These are phyloP conservation scores for Xiphophorus hellerii DNA, from an alignment of 2,113 vertebrate species.

Conservation along the genomic window DNA sequence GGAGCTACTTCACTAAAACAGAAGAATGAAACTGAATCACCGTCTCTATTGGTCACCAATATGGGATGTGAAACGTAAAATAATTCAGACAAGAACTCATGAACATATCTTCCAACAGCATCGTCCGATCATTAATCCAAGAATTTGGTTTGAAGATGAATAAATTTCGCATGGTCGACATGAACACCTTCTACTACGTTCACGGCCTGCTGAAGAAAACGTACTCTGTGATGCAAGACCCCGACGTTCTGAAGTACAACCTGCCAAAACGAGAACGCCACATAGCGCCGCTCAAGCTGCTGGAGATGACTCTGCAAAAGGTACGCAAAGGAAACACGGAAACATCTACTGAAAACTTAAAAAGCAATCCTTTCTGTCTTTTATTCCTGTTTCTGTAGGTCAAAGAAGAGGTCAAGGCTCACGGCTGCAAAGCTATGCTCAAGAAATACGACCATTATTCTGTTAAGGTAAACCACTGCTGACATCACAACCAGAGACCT, in stretches of 20 bases:
- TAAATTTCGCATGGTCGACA: slow-evolving; percentile 29
- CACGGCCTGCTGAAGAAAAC: slow-evolving; percentile 1
- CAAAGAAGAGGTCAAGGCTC: slow-evolving; percentile 7
- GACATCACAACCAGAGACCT: background rate
- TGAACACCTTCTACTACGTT: slow-evolving; percentile 45
- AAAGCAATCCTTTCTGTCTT: background rate
- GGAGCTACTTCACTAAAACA: too few relatives aligned
- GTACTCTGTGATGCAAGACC: background rate
- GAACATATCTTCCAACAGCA: slow-evolving; percentile 19
- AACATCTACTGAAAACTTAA: too few relatives aligned
- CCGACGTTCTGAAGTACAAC: slow-evolving; percentile 19
- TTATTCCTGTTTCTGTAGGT: slow-evolving; percentile 23
- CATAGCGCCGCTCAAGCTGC: slow-evolving; percentile 1
- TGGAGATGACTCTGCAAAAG: slow-evolving; percentile 37
- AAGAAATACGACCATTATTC: slow-evolving; percentile 41
- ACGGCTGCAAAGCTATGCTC: slow-evolving; percentile 19
- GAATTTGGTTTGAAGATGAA: slow-evolving; percentile 22
- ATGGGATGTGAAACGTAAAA: background rate
- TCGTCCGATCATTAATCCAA: slow-evolving; percentile 7
- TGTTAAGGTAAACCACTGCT: slow-evolving; percentile 35
- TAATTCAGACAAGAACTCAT: background rate
- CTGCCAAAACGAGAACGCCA: background rate
- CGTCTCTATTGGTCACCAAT: too few relatives aligned
- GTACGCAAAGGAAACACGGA: background rate
- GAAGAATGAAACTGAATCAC: too few relatives aligned